phyloP scores from a whole-genome alignment of 2,888 invertebrate genomes.

The Eurois occulta region DNA sequence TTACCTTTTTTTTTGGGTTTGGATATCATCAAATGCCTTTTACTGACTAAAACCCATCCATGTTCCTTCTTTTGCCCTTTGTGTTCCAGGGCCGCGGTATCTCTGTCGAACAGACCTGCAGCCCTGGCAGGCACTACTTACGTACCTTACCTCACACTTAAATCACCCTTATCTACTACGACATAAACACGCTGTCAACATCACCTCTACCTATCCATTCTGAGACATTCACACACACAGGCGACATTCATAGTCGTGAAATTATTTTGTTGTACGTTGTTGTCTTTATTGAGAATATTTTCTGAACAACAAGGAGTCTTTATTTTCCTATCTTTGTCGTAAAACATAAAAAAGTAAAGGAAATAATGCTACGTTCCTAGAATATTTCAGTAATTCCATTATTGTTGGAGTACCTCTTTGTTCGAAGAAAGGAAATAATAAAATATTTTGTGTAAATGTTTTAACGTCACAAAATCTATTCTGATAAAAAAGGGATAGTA shows the following conservation, averaged over 20 bases:
- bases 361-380: not conserved
- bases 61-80: too few species aligned
- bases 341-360: not conserved
- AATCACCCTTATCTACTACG: not conserved
- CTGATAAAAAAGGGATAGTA: too few species aligned
- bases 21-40: too few species aligned
- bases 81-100: too few species aligned
- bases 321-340: not conserved
- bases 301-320: not conserved
- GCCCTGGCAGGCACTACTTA: too few species aligned
- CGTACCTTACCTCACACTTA: too few species aligned
- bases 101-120: too few species aligned
- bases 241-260: too few species aligned
- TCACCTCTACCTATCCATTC: not conserved
- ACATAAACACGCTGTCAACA: not conserved
- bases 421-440: not conserved
- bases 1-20: too few species aligned
- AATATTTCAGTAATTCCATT: not conserved
- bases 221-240: too few species aligned
- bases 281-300: not conserved
- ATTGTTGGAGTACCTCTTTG: conserved; percentile 22
- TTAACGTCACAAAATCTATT: not conserved
- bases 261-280: not conserved
- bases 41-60: too few species aligned
- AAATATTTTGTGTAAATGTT: not conserved